A percentile compares a stretch with the other conserved stretches of the same genome.
Evolutionary conservation across 2,113 vertebrate species (phyloP).

Genomic region (Oriolus oriolus): DNA sequence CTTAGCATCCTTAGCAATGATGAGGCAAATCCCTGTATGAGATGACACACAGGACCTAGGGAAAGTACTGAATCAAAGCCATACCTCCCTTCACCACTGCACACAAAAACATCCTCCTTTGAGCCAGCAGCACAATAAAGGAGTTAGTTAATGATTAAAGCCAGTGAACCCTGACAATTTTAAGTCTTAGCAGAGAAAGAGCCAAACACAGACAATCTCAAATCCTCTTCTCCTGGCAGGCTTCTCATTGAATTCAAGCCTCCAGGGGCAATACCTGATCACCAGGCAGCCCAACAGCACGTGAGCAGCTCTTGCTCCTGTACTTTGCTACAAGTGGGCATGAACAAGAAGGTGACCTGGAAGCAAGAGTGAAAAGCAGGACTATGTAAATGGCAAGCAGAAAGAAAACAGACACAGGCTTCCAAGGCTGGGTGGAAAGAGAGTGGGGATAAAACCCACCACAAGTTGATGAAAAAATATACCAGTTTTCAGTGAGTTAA

Average conservation of each 20-base stretch:
- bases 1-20: background rate
- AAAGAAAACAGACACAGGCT: background rate
- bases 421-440: background rate
- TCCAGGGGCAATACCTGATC: background rate
- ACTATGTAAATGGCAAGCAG: background rate
- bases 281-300: background rate
- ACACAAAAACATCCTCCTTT: background rate
- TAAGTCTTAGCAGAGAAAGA: background rate
- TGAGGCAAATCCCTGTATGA: background rate
- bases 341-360: background rate
- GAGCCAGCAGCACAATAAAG: background rate
- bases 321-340: background rate
- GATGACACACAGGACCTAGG: background rate
- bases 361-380: background rate
- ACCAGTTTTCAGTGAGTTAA: background rate
- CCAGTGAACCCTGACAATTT: background rate
- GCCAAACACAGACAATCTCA: background rate
- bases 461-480: background rate
- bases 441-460: background rate
- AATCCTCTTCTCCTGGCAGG: background rate
- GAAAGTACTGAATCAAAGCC: background rate
- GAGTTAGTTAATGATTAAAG: conserved; percentile 34
- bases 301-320: background rate
- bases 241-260: background rate
- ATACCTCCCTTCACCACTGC: background rate